Conservation (phyloP, 2,113 vertebrate species). For the Sebastes fasciatus region DNA sequence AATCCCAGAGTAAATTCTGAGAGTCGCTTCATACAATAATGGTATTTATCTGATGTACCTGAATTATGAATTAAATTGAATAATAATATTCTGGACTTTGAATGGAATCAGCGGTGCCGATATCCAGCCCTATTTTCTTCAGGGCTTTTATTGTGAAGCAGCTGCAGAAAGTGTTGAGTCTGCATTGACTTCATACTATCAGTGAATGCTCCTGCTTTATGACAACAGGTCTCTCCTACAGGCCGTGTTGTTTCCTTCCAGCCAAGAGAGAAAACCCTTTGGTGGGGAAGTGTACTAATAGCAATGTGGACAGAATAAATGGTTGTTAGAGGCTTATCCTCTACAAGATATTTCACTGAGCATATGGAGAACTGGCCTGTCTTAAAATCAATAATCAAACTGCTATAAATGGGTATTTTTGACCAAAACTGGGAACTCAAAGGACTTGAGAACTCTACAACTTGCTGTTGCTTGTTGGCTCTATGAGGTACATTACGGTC, state of each 20-base stretch:
- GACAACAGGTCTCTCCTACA: neutral
- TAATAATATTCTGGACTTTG: neutral
- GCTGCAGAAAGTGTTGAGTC: neutral
- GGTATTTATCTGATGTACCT: neutral
- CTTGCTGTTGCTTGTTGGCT: constrained; percentile 43
- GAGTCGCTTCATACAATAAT: neutral
- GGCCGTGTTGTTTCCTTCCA: neutral
- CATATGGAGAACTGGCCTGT: neutral
- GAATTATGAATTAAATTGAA: neutral
- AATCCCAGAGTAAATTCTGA: neutral
- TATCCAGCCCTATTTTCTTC: neutral
- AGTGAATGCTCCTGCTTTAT: constrained; percentile 11
- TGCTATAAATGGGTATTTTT: neutral
- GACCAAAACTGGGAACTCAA: neutral
- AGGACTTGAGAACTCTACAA: neutral
- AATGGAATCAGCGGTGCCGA: neutral
- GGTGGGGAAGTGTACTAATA: neutral
- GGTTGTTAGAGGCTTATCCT: constrained; percentile 15
- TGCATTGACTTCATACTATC: neutral
- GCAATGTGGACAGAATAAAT: neutral
- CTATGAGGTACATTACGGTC: constrained; percentile 62
- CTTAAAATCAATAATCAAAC: neutral
- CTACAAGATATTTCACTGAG: neutral
- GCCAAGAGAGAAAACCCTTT: neutral
- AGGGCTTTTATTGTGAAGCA: constrained; percentile 16